Percentiles rank a stretch among this genome's conserved stretches.
phyloP scores from a whole-genome alignment of 1,140 invertebrate genomes.

The Pantala flavescens region DNA sequence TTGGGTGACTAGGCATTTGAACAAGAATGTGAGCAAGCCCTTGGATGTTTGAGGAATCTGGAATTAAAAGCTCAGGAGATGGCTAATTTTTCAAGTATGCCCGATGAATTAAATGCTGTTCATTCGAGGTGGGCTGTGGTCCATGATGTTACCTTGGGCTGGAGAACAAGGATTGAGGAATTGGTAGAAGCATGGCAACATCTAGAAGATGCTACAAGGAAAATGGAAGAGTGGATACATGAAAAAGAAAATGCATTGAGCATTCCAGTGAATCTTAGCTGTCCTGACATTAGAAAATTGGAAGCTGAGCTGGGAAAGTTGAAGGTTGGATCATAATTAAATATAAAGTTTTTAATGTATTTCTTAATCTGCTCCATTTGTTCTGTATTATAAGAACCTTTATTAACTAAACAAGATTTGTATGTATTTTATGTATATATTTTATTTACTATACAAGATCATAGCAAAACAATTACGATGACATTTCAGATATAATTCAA shows the following conservation, averaged over 20 bases:
- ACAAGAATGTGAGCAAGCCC: conserved; percentile 38
- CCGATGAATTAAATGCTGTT: conserved; percentile 71
- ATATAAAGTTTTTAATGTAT: not conserved
- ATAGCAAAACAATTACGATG: too few relatives aligned
- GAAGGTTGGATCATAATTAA: conserved; percentile 16
- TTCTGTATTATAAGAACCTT: too few relatives aligned
- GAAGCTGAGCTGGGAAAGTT: conserved; percentile 54
- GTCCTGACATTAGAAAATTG: conserved; percentile 55
- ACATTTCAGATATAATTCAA: too few relatives aligned
- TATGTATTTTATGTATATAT: too few relatives aligned
- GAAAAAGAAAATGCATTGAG: conserved; percentile 44
- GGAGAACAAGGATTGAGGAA: conserved; percentile 63
- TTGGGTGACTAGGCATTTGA: conserved; percentile 32
- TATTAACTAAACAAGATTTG: too few relatives aligned
- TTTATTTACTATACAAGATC: too few relatives aligned
- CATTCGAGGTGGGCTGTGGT: conserved; percentile 66
- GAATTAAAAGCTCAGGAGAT: conserved; percentile 61
- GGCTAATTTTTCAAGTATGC: conserved; percentile 55
- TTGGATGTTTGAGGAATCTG: conserved; percentile 32
- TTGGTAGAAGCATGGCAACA: conserved; percentile 68
- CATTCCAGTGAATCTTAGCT: conserved; percentile 35
- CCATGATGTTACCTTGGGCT: conserved; percentile 59
- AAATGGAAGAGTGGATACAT: conserved; percentile 61
- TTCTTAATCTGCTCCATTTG: not conserved
- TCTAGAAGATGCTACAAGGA: conserved; percentile 58